Evolutionary conservation across 2,888 invertebrate species (phyloP).

Genomic region (Melieria picta): DNA sequence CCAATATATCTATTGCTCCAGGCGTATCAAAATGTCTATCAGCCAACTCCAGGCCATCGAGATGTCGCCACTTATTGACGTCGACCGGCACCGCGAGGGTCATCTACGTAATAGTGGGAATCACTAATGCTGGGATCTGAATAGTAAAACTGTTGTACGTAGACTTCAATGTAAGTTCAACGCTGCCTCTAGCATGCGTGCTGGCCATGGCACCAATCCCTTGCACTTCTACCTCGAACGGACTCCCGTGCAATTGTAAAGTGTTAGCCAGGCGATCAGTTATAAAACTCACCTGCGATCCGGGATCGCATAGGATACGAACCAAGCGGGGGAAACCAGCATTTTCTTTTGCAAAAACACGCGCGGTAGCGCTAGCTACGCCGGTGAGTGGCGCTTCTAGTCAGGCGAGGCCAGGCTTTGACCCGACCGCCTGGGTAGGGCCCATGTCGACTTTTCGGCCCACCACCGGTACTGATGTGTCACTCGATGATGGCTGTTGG

Average conservation of each 20-base stretch:
- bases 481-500: too few species aligned
- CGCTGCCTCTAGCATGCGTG: background rate
- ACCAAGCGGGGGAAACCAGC: too few species aligned
- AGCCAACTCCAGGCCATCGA: background rate
- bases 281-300: too few species aligned
- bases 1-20: background rate
- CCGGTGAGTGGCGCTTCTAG: too few species aligned
- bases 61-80: background rate
- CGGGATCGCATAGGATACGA: too few species aligned
- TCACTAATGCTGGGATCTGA: background rate
- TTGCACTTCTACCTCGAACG: background rate
- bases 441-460: too few species aligned
- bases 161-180: background rate
- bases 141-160: background rate
- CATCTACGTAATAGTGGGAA: background rate
- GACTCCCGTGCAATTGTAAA: background rate
- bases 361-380: too few species aligned
- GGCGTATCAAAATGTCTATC: background rate
- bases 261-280: constrained; percentile 24
- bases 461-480: too few species aligned
- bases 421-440: too few species aligned
- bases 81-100: constrained; percentile 5
- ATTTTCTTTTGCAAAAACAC: too few species aligned
- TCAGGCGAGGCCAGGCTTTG: too few species aligned
- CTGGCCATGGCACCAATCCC: constrained; percentile 1